Evolutionary conservation across 2,797 vertebrate species (phyloP).

Genomic region (Myotis planiceps): DNA sequence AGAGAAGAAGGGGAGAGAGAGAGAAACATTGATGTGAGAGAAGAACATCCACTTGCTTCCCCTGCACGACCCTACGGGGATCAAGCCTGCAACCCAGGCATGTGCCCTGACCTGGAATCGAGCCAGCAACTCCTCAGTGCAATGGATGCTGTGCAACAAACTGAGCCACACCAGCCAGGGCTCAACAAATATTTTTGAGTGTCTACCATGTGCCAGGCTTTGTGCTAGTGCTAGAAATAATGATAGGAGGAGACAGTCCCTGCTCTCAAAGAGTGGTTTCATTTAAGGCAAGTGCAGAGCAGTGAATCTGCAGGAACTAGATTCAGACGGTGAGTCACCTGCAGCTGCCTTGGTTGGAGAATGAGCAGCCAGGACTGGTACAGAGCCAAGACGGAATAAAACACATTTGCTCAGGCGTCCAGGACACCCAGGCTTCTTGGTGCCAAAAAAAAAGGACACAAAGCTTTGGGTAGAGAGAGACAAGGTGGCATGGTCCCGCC

Average conservation of each 20-base stretch:
- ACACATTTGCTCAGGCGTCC: not conserved
- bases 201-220: not conserved
- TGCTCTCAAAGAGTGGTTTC: not conserved
- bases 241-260: not conserved
- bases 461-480: not conserved
- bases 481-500: not conserved
- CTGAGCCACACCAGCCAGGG: not conserved
- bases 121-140: not conserved
- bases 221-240: not conserved
- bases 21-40: not conserved
- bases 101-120: not conserved
- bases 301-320: slow-evolving; percentile 11
- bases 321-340: slow-evolving; percentile 53
- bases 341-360: not conserved
- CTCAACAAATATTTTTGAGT: not conserved
- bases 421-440: not conserved
- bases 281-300: not conserved
- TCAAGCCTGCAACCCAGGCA: not conserved
- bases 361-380: not conserved
- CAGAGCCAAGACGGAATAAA: not conserved
- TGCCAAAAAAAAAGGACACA: not conserved
- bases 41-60: not conserved
- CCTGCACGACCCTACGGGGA: not conserved
- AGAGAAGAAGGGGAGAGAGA: not conserved
- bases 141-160: not conserved